Conservation (phyloP, 2,113 vertebrate genomes). For the Sardina pilchardus region DNA sequence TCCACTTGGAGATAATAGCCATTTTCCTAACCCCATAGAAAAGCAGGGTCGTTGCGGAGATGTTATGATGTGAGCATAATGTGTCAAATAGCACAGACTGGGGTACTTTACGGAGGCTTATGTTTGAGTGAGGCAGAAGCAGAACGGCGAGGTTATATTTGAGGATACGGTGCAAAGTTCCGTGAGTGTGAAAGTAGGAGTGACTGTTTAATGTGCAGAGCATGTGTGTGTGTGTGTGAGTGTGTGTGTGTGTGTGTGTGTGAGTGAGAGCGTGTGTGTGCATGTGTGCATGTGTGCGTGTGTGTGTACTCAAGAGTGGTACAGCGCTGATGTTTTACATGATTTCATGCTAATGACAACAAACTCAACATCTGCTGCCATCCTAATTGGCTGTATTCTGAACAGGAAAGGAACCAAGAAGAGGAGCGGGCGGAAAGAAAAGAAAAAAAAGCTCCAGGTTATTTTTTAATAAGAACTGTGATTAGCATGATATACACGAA, state of each 20-base stretch:
- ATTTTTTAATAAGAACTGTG: constrained; percentile 7
- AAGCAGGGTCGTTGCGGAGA: not conserved
- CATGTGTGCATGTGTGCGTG: not conserved
- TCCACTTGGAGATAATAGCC: not conserved
- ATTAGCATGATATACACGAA: not conserved
- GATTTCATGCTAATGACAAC: constrained; percentile 6
- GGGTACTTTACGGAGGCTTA: not conserved
- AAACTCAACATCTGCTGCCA: constrained; percentile 8
- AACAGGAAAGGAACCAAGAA: not conserved
- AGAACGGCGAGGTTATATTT: not conserved
- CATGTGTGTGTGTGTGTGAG: not conserved
- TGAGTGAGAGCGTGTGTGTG: not conserved
- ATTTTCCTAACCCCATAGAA: not conserved
- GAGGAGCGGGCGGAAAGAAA: not conserved
- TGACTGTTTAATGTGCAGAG: not conserved
- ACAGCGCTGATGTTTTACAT: not conserved
- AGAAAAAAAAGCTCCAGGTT: not conserved
- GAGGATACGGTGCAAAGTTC: not conserved
- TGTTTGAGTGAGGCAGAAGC: not conserved
- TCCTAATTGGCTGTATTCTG: not conserved
- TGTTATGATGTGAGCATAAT: not conserved
- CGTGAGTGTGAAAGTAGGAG: not conserved
- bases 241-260: not conserved
- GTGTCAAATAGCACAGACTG: not conserved
- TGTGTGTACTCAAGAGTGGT: not conserved